Evolutionary conservation across 2,888 invertebrate species (phyloP).

Genomic region (Lasioglossum leucozonium): DNA sequence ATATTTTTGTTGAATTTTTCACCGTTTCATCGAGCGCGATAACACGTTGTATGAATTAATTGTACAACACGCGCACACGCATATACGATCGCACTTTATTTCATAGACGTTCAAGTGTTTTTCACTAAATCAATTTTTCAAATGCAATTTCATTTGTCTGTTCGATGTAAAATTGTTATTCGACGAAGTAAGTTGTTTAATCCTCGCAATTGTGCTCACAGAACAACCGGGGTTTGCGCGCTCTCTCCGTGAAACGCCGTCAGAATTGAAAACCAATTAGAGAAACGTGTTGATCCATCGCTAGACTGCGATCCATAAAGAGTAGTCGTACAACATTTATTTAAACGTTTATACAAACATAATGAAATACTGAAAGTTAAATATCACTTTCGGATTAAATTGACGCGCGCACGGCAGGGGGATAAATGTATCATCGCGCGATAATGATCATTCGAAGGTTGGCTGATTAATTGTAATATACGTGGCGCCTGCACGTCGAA

Average conservation of each 20-base stretch:
- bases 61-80: not conserved
- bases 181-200: not conserved
- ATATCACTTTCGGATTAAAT: conserved; percentile 1
- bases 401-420: not conserved
- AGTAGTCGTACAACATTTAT: not conserved
- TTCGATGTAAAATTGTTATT: not conserved
- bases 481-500: not conserved
- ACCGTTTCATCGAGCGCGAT: not conserved
- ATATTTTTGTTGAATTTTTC: not conserved
- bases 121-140: not conserved
- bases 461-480: not conserved
- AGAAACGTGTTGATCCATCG: not conserved
- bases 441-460: not conserved
- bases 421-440: not conserved
- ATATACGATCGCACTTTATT: not conserved
- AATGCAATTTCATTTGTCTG: not conserved
- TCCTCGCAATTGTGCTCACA: not conserved
- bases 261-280: not conserved
- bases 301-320: not conserved
- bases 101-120: not conserved
- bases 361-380: not conserved
- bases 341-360: not conserved
- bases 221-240: not conserved
- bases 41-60: not conserved
- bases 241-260: not conserved